These are phyloP conservation scores for Dolichotis patagonum DNA, from an alignment of 2,113 vertebrate species.

Conservation along the genomic window DNA sequence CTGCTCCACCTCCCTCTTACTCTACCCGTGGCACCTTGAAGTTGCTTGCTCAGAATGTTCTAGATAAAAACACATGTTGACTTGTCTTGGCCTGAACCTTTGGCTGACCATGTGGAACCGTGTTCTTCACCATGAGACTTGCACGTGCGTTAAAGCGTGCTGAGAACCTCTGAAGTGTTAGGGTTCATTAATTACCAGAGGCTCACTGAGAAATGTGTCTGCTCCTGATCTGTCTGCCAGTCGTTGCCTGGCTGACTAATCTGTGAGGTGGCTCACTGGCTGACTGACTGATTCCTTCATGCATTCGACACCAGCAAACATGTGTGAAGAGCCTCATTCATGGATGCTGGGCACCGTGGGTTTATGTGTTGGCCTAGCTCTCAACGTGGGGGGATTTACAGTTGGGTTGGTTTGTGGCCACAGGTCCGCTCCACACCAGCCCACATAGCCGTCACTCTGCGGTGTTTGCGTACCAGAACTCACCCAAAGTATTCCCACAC, in stretches of 20 bases:
- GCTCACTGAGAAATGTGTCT: not conserved
- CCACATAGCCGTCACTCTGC: fast-evolving
- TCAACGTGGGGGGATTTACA: not conserved
- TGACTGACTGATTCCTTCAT: not conserved
- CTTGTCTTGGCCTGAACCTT: fast-evolving
- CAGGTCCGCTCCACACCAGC: fast-evolving
- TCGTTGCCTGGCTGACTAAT: not conserved
- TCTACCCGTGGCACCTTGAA: not conserved
- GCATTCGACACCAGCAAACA: not conserved
- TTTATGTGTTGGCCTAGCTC: fast-evolving
- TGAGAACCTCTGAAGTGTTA: not conserved
- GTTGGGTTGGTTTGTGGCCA: too few species aligned
- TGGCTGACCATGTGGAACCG: too few species aligned
- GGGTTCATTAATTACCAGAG: not conserved
- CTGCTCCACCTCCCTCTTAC: not conserved
- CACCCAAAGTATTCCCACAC: fast-evolving
- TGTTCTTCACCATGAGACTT: not conserved
- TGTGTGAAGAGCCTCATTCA: not conserved
- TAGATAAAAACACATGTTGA: not conserved
- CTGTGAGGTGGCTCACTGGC: not conserved
- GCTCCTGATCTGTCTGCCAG: not conserved
- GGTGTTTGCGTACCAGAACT: not conserved
- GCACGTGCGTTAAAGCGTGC: not conserved
- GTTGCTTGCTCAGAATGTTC: not conserved
- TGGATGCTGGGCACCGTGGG: not conserved